Conservation (phyloP, 2,888 invertebrate species). For the Microctonus brassicae region DNA sequence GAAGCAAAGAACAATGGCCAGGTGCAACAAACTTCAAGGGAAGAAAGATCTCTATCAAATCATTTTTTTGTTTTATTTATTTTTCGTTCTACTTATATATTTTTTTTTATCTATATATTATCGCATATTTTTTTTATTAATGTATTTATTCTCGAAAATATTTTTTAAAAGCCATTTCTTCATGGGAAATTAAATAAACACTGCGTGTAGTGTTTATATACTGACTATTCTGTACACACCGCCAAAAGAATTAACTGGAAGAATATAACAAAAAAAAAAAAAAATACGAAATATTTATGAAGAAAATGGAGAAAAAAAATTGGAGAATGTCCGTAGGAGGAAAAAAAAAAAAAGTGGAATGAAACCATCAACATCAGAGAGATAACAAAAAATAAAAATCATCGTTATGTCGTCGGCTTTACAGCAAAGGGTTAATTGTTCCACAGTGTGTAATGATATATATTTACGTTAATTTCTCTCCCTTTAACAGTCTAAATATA, state of each 20-base stretch:
- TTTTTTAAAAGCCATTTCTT: too few relatives aligned
- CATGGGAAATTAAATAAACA: too few relatives aligned
- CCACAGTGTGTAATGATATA: neutral
- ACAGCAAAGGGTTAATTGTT: conserved; percentile 15
- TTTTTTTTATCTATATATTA: neutral
- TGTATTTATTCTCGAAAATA: too few relatives aligned
- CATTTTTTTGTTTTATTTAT: conserved; percentile 5
- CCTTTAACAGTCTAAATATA: conserved; percentile 31
- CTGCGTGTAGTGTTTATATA: too few relatives aligned
- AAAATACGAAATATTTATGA: neutral
- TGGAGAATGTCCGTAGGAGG: neutral
- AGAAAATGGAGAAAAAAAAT: neutral
- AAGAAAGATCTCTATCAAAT: neutral
- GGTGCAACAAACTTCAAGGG: conserved; percentile 55
- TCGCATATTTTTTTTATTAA: too few relatives aligned
- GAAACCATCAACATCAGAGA: neutral
- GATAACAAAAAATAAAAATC: neutral
- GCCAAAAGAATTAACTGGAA: neutral
- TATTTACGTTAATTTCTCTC: conserved; percentile 14
- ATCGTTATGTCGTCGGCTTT: conserved; percentile 9
- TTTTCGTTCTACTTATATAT: neutral
- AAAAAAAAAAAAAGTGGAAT: neutral
- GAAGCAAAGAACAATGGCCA: conserved; percentile 60
- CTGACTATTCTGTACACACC: too few relatives aligned
- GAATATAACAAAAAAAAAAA: neutral